Conservation (phyloP, 2,113 vertebrate genomes). For the Microcebus griseorufus region DNA sequence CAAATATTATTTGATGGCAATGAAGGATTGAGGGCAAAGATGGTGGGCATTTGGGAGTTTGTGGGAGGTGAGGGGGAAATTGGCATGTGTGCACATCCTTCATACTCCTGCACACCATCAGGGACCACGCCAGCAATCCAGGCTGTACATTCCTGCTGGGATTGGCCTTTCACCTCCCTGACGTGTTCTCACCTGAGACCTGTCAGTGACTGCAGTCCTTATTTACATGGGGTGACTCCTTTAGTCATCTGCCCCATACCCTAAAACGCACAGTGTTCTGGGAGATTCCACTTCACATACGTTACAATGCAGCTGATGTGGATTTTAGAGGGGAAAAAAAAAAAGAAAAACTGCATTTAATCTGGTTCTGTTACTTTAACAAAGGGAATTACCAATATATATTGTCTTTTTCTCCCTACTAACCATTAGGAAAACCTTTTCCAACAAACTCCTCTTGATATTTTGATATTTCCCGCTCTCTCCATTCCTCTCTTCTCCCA, state of each 20-base stretch:
- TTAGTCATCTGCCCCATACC: background rate
- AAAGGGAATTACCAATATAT: background rate
- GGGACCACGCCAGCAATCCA: accelerated
- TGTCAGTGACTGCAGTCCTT: background rate
- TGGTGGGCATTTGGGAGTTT: background rate
- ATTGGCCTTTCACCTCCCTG: background rate
- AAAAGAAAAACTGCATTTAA: background rate
- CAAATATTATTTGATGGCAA: background rate
- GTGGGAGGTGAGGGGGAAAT: background rate
- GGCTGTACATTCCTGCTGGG: accelerated
- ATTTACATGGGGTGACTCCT: background rate
- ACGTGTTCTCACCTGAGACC: background rate
- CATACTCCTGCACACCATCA: accelerated
- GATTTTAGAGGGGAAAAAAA: background rate
- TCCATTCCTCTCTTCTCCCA: background rate
- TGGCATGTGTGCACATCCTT: too few species aligned
- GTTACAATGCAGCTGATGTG: background rate
- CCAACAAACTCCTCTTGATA: background rate
- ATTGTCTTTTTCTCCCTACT: background rate
- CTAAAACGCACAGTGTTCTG: background rate
- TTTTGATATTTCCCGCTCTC: background rate
- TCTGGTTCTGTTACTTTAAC: background rate
- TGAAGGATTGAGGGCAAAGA: background rate
- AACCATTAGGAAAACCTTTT: background rate
- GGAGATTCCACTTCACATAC: background rate